Percentiles rank a stretch among this genome's conserved stretches.
Conservation (phyloP, 2,113 vertebrate genomes). For the Galeopterus variegatus region DNA sequence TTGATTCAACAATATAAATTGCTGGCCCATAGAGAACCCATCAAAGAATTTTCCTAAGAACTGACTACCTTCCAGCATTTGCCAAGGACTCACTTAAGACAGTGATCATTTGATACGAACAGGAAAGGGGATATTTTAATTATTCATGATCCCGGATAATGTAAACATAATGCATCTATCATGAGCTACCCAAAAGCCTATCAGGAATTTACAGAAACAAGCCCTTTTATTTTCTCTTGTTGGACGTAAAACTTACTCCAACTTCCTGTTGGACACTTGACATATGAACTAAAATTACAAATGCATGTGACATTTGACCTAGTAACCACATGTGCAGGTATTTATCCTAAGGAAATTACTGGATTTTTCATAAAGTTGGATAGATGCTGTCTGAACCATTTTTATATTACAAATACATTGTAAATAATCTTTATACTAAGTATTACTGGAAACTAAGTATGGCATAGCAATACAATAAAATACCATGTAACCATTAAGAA, state of each 20-base stretch:
- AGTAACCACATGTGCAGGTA: neutral
- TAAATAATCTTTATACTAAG: neutral
- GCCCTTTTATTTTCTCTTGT: neutral
- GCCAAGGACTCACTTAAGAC: conserved; percentile 10
- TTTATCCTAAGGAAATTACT: conserved; percentile 52
- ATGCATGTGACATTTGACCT: neutral
- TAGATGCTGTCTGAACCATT: neutral
- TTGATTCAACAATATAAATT: neutral
- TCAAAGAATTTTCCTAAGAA: conserved; percentile 33
- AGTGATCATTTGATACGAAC: conserved; percentile 44
- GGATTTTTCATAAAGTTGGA: neutral
- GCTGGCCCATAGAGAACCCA: neutral
- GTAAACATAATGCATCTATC: neutral
- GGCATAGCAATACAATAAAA: neutral
- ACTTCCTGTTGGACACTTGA: neutral
- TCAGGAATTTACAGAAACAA: conserved; percentile 10
- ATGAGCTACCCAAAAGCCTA: neutral
- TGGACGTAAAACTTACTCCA: neutral
- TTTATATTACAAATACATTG: neutral
- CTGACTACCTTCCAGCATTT: conserved; percentile 6
- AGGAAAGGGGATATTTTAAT: conserved; percentile 62
- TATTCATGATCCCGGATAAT: neutral
- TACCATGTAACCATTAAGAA: neutral
- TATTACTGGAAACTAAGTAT: neutral
- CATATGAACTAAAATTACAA: conserved; percentile 49